These are phyloP conservation scores for Phalacrocorax aristotelis DNA, from an alignment of 2,113 vertebrate genomes.

Conservation along the genomic window DNA sequence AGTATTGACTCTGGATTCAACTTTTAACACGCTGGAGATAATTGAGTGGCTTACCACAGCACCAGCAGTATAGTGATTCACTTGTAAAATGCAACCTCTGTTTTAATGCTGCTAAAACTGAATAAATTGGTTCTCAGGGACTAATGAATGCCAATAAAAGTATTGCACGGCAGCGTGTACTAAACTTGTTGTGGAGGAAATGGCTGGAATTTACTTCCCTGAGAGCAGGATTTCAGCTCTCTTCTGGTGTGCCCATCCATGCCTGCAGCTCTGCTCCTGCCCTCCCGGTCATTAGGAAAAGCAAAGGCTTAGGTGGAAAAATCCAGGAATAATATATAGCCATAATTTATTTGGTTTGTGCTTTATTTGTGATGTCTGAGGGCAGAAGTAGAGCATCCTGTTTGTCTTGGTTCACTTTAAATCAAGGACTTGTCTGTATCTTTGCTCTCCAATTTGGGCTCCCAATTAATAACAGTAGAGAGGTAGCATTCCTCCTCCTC, in stretches of 20 bases:
- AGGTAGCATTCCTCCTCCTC: not conserved
- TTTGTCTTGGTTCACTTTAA: not conserved
- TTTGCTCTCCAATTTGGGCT: not conserved
- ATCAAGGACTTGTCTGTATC: not conserved
- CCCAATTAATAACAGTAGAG: not conserved
- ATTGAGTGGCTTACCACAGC: not conserved
- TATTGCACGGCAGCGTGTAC: not conserved
- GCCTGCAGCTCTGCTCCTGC: not conserved
- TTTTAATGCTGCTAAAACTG: constrained; percentile 48
- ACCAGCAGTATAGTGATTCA: not conserved
- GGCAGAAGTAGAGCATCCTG: not conserved
- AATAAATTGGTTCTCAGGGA: constrained; percentile 51
- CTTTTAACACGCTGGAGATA: constrained; percentile 24
- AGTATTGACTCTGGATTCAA: not conserved
- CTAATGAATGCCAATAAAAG: constrained; percentile 46
- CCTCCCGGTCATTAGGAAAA: not conserved
- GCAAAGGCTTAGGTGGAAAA: not conserved
- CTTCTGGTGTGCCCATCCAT: not conserved
- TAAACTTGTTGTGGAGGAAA: constrained; percentile 20
- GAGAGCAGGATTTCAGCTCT: not conserved
- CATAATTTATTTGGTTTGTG: not conserved
- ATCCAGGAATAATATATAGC: not conserved
- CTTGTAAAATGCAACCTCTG: constrained; percentile 35
- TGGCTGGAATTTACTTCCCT: constrained; percentile 4
- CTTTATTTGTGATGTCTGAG: not conserved